Evolutionary conservation across 2,797 vertebrate genomes (phyloP).

Genomic region (Miichthys miiuy): DNA sequence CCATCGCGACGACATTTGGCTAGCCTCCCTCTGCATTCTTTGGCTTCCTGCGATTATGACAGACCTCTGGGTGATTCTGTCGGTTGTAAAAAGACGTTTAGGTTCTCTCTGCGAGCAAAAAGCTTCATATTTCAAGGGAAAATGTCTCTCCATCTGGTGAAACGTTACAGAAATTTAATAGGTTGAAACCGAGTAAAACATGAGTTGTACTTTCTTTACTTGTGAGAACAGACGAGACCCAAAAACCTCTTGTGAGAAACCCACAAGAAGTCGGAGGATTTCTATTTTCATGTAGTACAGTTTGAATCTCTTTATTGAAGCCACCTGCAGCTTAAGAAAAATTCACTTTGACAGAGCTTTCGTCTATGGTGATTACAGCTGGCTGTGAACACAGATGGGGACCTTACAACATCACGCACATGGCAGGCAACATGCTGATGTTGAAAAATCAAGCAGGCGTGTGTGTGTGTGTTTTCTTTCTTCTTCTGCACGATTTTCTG

Average conservation of each 20-base stretch:
- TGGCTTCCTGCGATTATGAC: constrained; percentile 45
- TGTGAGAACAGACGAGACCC: neutral
- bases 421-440: constrained; percentile 9
- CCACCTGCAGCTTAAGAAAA: constrained; percentile 12
- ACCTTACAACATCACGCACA: neutral
- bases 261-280: neutral
- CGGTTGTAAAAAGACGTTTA: neutral
- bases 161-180: neutral
- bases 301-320: neutral
- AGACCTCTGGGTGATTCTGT: constrained; percentile 15
- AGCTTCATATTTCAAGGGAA: neutral
- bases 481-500: constrained; percentile 19
- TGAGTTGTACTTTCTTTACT: neutral
- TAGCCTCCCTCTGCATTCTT: constrained; percentile 35
- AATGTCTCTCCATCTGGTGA: neutral
- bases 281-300: constrained; percentile 1
- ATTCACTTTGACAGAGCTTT: constrained; percentile 3
- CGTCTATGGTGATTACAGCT: constrained; percentile 4
- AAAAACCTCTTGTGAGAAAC: neutral
- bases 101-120: neutral
- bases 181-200: neutral
- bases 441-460: constrained; percentile 17
- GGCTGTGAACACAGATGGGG: constrained; percentile 13
- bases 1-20: constrained; percentile 19
- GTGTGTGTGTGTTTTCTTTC: constrained; percentile 13